These are phyloP conservation scores for Corvus moneduloides DNA, from an alignment of 2,113 vertebrate species.

Conservation along the genomic window DNA sequence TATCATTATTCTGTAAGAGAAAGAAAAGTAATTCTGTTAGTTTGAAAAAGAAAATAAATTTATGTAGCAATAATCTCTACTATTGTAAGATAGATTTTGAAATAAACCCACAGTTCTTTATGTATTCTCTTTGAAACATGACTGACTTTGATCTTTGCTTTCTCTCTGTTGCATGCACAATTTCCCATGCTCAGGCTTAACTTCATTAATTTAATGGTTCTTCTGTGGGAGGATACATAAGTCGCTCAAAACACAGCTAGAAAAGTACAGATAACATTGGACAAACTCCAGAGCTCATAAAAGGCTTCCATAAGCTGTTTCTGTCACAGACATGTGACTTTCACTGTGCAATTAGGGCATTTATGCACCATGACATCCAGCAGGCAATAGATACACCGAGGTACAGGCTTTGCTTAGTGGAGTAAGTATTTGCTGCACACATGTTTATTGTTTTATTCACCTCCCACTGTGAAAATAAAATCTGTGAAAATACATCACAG, in stretches of 20 bases:
- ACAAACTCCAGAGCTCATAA: not conserved
- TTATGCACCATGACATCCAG: not conserved
- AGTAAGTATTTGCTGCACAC: not conserved
- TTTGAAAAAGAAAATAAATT: not conserved
- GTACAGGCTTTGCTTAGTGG: not conserved
- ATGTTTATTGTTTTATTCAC: not conserved
- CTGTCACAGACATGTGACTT: not conserved
- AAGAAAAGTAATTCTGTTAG: slow-evolving; percentile 24
- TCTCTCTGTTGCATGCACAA: not conserved
- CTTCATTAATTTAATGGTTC: not conserved
- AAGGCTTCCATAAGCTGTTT: not conserved
- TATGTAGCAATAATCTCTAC: not conserved
- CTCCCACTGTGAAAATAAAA: not conserved
- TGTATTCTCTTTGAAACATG: not conserved
- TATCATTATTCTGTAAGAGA: slow-evolving; percentile 83
- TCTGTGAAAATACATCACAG: not conserved
- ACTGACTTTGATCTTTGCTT: not conserved
- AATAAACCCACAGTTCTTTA: not conserved
- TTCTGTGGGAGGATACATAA: not conserved
- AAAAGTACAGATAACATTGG: not conserved
- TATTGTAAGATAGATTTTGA: not conserved
- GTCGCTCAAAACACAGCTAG: not conserved
- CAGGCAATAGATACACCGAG: not conserved
- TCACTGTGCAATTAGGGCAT: not conserved
- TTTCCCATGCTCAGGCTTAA: not conserved